A percentile compares a stretch with the other conserved stretches of the same genome.
These are phyloP conservation scores for Pyrochroa serraticornis DNA, from an alignment of 2,888 invertebrate species.

Conservation along the genomic window DNA sequence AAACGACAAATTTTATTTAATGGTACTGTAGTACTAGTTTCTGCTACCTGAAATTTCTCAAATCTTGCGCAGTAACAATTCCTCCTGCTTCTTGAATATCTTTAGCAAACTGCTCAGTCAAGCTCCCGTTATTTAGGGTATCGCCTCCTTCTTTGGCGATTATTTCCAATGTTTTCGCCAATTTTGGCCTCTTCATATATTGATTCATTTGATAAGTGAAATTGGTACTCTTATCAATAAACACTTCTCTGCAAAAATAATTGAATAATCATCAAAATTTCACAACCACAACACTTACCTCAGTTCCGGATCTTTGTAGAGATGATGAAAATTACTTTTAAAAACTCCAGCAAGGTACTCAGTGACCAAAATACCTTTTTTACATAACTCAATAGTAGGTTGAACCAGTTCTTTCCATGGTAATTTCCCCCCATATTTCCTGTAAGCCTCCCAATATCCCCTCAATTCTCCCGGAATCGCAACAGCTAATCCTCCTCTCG, in stretches of 20 bases:
- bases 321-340: slow-evolving; percentile 23
- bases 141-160: slow-evolving; percentile 63
- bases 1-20: too few relatives aligned
- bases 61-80: slow-evolving; percentile 78
- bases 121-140: slow-evolving; percentile 64
- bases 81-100: slow-evolving; percentile 66
- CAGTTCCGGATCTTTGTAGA: slow-evolving; percentile 37
- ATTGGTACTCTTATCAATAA: slow-evolving; percentile 42
- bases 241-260: slow-evolving; percentile 36
- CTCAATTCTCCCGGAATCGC: slow-evolving; percentile 91
- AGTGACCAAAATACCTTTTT: slow-evolving; percentile 73
- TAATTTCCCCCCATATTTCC: slow-evolving; percentile 71
- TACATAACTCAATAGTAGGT: slow-evolving; percentile 79
- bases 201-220: slow-evolving; percentile 38
- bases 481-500: slow-evolving; percentile 69
- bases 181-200: slow-evolving; percentile 28
- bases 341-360: slow-evolving; percentile 47
- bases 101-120: slow-evolving; percentile 56
- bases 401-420: slow-evolving; percentile 80
- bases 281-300: slow-evolving; percentile 31
- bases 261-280: neutral
- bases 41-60: slow-evolving; percentile 75
- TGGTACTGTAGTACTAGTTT: too few relatives aligned
- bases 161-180: slow-evolving; percentile 48
- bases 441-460: slow-evolving; percentile 82